Conservation (phyloP, 2,888 invertebrate species). For the Glyphotaelius pellucidus region DNA sequence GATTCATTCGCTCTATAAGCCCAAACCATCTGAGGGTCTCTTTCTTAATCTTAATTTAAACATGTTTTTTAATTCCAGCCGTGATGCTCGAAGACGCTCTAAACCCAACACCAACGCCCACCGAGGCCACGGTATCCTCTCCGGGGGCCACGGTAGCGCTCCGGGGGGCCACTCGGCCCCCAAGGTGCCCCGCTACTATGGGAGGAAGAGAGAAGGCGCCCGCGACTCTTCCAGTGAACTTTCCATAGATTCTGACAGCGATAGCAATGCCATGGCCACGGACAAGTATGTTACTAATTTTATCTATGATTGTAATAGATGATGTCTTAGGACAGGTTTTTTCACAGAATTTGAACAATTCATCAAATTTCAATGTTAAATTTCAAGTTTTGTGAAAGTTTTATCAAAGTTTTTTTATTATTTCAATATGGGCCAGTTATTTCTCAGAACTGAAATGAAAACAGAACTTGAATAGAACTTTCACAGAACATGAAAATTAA, state of each 20-base stretch:
- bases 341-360: too few species aligned
- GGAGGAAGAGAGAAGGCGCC: slow-evolving; percentile 73
- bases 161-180: slow-evolving; percentile 10
- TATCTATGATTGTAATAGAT: background rate
- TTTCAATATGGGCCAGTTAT: too few species aligned
- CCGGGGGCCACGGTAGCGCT: background rate
- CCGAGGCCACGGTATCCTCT: slow-evolving; percentile 18
- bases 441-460: too few species aligned
- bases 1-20: too few species aligned
- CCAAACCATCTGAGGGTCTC: too few species aligned
- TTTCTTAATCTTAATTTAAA: too few species aligned
- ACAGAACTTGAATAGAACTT: too few species aligned
- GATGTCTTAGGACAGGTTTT: background rate
- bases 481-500: too few species aligned
- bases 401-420: too few species aligned
- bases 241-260: slow-evolving; percentile 72
- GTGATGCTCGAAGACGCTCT: slow-evolving; percentile 6
- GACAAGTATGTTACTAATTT: slow-evolving; percentile 60
- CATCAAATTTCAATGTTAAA: too few species aligned
- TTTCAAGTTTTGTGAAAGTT: too few species aligned
- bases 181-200: slow-evolving; percentile 74
- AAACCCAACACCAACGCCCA: slow-evolving; percentile 32
- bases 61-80: background rate
- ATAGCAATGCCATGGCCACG: slow-evolving; percentile 67
- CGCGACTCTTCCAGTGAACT: slow-evolving; percentile 75